Base-by-base conservation (phyloP, 2,113 vertebrate species). In the Alaudala cheleensis region DNA sequence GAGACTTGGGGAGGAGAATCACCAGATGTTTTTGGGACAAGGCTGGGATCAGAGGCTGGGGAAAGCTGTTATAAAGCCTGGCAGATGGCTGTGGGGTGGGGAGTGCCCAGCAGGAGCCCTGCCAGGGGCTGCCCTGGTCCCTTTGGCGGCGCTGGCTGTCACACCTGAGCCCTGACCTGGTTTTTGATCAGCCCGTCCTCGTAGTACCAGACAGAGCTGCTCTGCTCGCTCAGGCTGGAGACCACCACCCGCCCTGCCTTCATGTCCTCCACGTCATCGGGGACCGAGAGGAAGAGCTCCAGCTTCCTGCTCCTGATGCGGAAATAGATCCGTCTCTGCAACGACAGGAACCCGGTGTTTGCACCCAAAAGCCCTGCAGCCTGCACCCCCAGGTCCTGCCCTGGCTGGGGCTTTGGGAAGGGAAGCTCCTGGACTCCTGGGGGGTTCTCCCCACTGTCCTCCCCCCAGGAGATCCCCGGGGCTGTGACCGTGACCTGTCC, bases 131-230 rank as follows among this genome's bases (percentile, higher is more conserved):
- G 34, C 19, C 45, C 7, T 0, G 0, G 4, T 47, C 53, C 45
- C 73, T 31, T 71, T 1, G 1, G 1, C 0, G 0, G 70, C 0
- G 0, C 80, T 69, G 74, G 31, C 65, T 24, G 58, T 57, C 26
- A 4, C 95, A 97, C 0, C 0, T 14, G 14, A 78, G 50, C 39
- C 66, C 94, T 97, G 44, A 98, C 99, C 98, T 99, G 99, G 97
- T 98, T 99, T 95, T 99, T 99, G 51, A 99, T 96, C 51, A 99
- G 96, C 28, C 99, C 99, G 0, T 99, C 98, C 92, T 99, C 98
- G 33, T 99, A 99, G 98, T 98, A 99, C 99, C 99, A 99, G 92
- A 99, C 3, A 29, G 98, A 98, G 78, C 96, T 98, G 96, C 96
- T 97, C 24, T 97, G 97, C 34, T 99, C 98, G 12, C 90, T 95